Percentiles rank a stretch among this genome's conserved stretches.
These are phyloP conservation scores for Pogonus chalceus DNA, from an alignment of 1,140 invertebrate genomes.

Conservation along the genomic window DNA sequence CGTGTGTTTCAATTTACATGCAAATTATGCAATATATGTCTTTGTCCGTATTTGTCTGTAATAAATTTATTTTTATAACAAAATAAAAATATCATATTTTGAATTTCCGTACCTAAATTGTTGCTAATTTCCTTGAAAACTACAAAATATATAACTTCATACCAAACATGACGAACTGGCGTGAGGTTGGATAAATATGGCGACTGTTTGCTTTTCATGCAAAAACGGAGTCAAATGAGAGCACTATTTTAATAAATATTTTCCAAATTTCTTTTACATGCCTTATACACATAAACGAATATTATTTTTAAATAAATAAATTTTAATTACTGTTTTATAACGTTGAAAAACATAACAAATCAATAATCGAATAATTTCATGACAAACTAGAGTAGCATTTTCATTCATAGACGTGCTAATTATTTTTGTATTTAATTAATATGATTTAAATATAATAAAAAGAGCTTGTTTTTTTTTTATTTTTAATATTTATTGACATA, in stretches of 20 bases:
- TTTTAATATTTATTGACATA: not conserved
- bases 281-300: too few species aligned
- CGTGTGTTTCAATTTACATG: not conserved
- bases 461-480: not conserved
- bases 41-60: not conserved
- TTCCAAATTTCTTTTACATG: too few species aligned
- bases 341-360: too few species aligned
- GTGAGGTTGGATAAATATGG: constrained; percentile 25
- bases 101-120: constrained; percentile 14
- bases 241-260: too few species aligned
- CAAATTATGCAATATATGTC: not conserved
- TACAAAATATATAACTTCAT: constrained; percentile 23
- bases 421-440: too few species aligned
- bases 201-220: too few species aligned
- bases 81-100: constrained; percentile 10
- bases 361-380: too few species aligned
- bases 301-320: too few species aligned
- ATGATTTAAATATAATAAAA: not conserved
- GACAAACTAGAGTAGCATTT: too few species aligned
- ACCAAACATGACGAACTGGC: constrained; percentile 14
- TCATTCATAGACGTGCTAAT: too few species aligned
- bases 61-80: not conserved
- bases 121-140: constrained; percentile 17
- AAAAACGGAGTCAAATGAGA: too few species aligned
- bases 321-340: too few species aligned